Base-by-base conservation (phyloP, 2,797 vertebrate species). In the Buceros bicornis region DNA sequence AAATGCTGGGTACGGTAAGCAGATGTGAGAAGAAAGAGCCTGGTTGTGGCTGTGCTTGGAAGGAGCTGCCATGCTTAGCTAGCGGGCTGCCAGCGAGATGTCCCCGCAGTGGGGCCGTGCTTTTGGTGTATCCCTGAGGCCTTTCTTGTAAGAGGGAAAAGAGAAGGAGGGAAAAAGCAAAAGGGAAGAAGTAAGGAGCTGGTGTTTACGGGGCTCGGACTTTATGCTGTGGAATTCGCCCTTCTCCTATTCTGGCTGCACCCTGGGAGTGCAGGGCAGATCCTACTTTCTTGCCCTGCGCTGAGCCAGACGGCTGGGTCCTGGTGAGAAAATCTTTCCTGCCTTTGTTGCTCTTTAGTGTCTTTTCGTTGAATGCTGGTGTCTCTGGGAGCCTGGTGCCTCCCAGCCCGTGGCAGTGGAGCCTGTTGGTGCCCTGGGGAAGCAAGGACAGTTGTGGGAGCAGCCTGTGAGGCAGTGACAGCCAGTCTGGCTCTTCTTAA, bases 301-400 rank as follows among this genome's bases (percentile, higher is more conserved):
- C 61, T 81, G 61, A 91, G 76, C 82, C 87, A 93, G 87, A 60
- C 89, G 87, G 82, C 92, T 91, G 94, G 76, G 71, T 87, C 76
- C 40, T 65, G 72, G 72, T 2, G 6, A 86, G 79, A 80, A 90
- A 93, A 66, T 76, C 80, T 89, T 88, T 85, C 53, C 78, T 87
- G 93, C 81, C 71, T 95, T 93, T 95, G 89, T 94, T 22, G 87
- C 56, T 88, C 90, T 96, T 88, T 60, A 87, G 92, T 71, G 78
- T 50, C 76, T 82, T 96, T 89, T 80, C 87, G 93, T 83, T 83
- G 61, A 89, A 50, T 57, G 61, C 50, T 74, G 69, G 26, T 88
- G 76, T 91, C 89, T 86, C 84, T 31, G 53, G 43, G 74, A 92
- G 69, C 82, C 78, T 16, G 10, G 78, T 57, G 89, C 57, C 43